These are phyloP conservation scores for Noctuana brunneofusca DNA, from an alignment of 2,888 invertebrate genomes.

Conservation along the genomic window DNA sequence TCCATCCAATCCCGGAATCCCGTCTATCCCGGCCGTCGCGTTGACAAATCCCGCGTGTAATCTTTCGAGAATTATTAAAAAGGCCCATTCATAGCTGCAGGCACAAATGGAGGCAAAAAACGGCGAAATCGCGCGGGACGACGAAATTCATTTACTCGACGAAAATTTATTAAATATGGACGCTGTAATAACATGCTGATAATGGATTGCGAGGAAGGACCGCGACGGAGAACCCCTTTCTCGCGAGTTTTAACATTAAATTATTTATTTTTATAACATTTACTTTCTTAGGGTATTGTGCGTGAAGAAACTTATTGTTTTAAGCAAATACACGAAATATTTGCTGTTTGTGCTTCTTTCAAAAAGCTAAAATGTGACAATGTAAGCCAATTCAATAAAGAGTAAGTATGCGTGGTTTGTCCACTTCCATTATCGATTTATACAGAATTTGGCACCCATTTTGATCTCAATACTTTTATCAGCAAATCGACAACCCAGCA, in stretches of 20 bases:
- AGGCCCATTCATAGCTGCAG: slow-evolving; percentile 30
- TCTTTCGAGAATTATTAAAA: slow-evolving; percentile 32
- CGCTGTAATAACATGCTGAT: slow-evolving; percentile 24
- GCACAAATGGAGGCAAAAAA: slow-evolving; percentile 23
- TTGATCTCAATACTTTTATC: too few species aligned
- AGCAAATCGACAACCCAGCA: too few species aligned
- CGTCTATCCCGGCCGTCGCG: slow-evolving; percentile 14
- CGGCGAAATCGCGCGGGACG: slow-evolving; percentile 1
- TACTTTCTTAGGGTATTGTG: too few species aligned
- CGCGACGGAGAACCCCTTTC: neutral
- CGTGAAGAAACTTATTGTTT: too few species aligned
- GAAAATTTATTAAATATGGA: slow-evolving; percentile 29
- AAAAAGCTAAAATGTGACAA: too few species aligned
- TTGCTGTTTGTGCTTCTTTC: too few species aligned
- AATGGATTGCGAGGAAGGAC: slow-evolving; percentile 15
- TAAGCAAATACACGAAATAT: too few species aligned
- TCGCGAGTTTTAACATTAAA: neutral
- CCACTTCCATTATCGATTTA: too few species aligned
- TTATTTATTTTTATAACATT: neutral
- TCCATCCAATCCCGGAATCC: slow-evolving; percentile 32
- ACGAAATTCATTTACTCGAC: slow-evolving; percentile 31
- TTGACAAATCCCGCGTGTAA: slow-evolving; percentile 32
- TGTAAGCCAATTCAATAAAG: too few species aligned
- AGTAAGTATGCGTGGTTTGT: too few species aligned
- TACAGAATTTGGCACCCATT: too few species aligned